Conservation (phyloP, 2,113 vertebrate species). For the Cyanoramphus novaezelandiae region DNA sequence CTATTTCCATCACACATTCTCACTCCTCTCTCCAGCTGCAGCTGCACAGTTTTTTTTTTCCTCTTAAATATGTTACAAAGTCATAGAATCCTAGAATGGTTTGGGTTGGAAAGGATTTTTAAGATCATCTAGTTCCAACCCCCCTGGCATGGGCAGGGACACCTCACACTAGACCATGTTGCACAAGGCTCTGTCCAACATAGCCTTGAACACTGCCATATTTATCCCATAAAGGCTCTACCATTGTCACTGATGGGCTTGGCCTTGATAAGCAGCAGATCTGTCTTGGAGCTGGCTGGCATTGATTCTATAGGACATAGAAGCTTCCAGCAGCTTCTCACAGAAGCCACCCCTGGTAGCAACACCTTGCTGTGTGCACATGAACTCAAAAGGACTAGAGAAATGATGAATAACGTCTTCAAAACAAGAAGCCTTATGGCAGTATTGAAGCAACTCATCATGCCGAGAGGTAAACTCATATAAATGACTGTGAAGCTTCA, state of each 20-base stretch:
- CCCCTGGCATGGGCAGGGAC: neutral
- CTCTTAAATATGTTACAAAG: neutral
- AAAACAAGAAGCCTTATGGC: neutral
- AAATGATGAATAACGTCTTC: neutral
- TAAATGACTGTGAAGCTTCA: neutral
- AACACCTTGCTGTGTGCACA: neutral
- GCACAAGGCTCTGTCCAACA: neutral
- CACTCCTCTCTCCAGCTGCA: neutral
- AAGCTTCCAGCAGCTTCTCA: neutral
- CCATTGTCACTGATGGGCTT: rapidly evolving
- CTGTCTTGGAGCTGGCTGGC: rapidly evolving
- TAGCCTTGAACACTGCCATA: neutral
- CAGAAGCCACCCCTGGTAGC: neutral
- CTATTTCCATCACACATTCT: neutral
- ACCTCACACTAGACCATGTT: neutral
- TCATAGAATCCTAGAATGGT: neutral
- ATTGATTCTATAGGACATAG: rapidly evolving
- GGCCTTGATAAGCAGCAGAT: rapidly evolving
- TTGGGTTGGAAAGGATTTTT: neutral
- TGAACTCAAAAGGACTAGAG: neutral
- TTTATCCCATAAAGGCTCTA: neutral
- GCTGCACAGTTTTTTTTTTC: neutral
- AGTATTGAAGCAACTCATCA: neutral
- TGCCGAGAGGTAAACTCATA: neutral
- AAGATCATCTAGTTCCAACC: neutral